Base-by-base conservation (phyloP, 2,888 invertebrate genomes). In the Pilophorus perplexus region DNA sequence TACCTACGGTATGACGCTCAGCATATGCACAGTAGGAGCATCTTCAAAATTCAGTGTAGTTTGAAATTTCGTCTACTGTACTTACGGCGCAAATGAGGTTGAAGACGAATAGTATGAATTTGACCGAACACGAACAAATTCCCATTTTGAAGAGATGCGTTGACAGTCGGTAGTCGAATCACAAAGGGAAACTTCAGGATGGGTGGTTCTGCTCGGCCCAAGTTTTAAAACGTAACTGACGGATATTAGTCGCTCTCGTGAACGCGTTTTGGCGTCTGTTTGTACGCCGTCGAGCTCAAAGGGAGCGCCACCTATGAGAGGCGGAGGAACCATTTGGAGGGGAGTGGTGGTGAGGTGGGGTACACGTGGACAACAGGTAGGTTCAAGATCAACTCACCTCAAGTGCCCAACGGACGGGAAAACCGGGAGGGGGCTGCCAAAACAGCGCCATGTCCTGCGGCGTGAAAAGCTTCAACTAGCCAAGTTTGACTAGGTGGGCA, bases 1-100 rank as follows among this genome's bases (percentile, higher is more conserved):
- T n/a, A n/a, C n/a, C n/a, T n/a, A n/a, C n/a, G n/a, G n/a, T n/a
- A 6, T 6, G 10, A 33, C 33, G 10, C 6, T 8, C 10, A 33
- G 10, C 6, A 33, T 10, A 33, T 33, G 33, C 8, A 33, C 10
- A 33, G 33, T 6, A 10, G 10, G 10, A 33, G 10, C 10, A 10
- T 33, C n/a, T n/a, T n/a, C n/a, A n/a, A 33, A 33, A 10, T 33
- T 33, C 37, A 23, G 38, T 90, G 82, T 71, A 86, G n/a, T n/a
- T 75, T 54, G 44, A 78, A 69, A n/a, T n/a, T n/a, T n/a, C n/a
- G n/a, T n/a, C n/a, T n/a, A n/a, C n/a, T n/a, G n/a, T n/a, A 73
- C 88, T 86, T 76, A 89, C 89, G 79, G 86, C 85, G 78, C 89
- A 89, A 76, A 89, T 83, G 23, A 87, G 82, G 75, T 88, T 89